phyloP scores from a whole-genome alignment of 2,888 invertebrate species.

The Timema podura region DNA sequence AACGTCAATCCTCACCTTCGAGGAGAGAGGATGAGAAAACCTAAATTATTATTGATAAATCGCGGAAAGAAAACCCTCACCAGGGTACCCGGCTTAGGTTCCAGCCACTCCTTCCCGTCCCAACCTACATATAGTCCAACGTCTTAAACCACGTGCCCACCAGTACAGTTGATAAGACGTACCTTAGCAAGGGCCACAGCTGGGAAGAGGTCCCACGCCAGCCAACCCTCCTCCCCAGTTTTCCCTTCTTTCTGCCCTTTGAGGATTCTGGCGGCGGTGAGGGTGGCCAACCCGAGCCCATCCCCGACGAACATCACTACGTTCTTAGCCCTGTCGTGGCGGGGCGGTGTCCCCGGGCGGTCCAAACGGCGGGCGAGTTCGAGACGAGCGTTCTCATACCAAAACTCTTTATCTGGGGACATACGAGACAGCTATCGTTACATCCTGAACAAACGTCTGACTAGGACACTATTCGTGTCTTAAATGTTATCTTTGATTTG shows the following conservation, averaged over 20 bases:
- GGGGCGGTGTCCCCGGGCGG: slow-evolving; percentile 36
- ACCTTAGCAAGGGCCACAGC: slow-evolving; percentile 67
- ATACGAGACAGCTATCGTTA: background rate
- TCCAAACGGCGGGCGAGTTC: slow-evolving; percentile 51
- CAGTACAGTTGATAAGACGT: slow-evolving; percentile 33
- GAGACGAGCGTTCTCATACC: slow-evolving; percentile 56
- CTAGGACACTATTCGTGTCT: too few relatives aligned
- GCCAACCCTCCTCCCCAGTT: slow-evolving; percentile 61
- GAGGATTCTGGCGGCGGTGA: slow-evolving; percentile 66
- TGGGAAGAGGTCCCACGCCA: slow-evolving; percentile 68
- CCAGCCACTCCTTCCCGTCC: too few relatives aligned
- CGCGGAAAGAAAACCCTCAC: too few relatives aligned
- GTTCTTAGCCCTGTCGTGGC: slow-evolving; percentile 50
- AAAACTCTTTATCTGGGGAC: slow-evolving; percentile 53
- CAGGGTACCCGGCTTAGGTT: too few relatives aligned
- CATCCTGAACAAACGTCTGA: too few relatives aligned
- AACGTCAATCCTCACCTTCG: too few relatives aligned
- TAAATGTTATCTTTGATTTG: too few relatives aligned
- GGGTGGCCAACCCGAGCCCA: slow-evolving; percentile 69
- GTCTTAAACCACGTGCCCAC: too few relatives aligned
- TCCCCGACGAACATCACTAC: slow-evolving; percentile 69
- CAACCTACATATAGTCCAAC: too few relatives aligned
- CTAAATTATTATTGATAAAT: too few relatives aligned
- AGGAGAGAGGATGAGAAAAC: too few relatives aligned
- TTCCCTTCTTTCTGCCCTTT: slow-evolving; percentile 57